Conservation (phyloP, 1,140 invertebrate genomes). For the Lasioglossum baleicum region DNA sequence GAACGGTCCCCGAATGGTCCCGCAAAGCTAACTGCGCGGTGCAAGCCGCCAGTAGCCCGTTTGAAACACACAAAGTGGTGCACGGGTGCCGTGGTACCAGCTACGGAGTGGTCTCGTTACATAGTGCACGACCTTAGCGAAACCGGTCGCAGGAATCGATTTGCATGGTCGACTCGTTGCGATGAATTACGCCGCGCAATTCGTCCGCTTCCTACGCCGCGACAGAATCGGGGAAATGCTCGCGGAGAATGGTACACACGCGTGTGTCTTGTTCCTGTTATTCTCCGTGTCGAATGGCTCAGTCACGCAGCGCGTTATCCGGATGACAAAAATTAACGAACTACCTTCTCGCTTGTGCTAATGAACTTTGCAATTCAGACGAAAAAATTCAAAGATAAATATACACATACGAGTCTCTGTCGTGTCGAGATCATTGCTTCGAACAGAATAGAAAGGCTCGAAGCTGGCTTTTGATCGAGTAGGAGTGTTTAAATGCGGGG, state of each 20-base stretch:
- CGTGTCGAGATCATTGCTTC: too few species aligned
- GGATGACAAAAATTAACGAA: neutral
- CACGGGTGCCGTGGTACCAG: constrained; percentile 39
- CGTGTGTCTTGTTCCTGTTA: neutral
- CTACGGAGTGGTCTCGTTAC: constrained; percentile 56
- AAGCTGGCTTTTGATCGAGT: too few species aligned
- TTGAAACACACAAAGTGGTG: constrained; percentile 46
- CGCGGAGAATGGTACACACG: neutral
- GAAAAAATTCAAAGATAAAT: neutral
- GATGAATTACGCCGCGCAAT: constrained; percentile 43
- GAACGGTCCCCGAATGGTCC: too few species aligned
- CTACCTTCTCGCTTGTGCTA: neutral
- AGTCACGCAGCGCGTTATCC: too few species aligned
- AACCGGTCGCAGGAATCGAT: constrained; percentile 66
- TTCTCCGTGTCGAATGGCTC: neutral
- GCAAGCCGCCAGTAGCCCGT: neutral
- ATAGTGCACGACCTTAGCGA: constrained; percentile 62
- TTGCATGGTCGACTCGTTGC: constrained; percentile 51
- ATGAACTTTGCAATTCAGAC: too few species aligned
- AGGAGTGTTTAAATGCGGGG: too few species aligned
- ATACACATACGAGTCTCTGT: too few species aligned
- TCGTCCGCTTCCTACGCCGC: constrained; percentile 22
- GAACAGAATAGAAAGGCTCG: too few species aligned
- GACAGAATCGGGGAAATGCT: neutral
- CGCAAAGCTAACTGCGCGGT: too few species aligned